Base-by-base conservation (phyloP, 1,140 invertebrate species). In the Bombus picipes region DNA sequence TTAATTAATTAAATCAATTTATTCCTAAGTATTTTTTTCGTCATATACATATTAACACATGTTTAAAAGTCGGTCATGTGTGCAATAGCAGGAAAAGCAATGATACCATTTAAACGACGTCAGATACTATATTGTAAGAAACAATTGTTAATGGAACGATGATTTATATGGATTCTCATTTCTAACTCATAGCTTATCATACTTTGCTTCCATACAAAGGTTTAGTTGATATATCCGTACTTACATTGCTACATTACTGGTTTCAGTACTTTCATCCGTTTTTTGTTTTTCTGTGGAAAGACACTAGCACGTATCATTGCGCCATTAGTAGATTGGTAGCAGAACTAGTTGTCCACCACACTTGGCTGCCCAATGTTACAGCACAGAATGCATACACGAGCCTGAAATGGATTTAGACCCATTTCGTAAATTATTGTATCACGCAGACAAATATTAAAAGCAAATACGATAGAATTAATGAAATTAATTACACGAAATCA, bases 251-350 rank as follows among this genome's bases (percentile, higher is more conserved):
- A 15, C 59, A 34, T 83, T 77, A 37, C 71, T 25, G 15, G 34
- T 75, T 43, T 22, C 72, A 41, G 37, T 75, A 75, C n/a, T 47
- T 65, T 18, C 68, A 34, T 68, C 9, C 2, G 2, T 34, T 59
- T 89, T 47, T 41, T 34, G 34, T 71, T 87, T 87, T 81, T 53
- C 9, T 39, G n/a, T 70, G 37, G 32, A 28, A 86, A 88, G 80
- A 73, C 57, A 88, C 62, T 39, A 37, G 47, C 28, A 66, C 79
- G 80, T 82, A 87, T 87, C 81, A 76, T 89, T 88, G 72, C 73
- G 41, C 87, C 62, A 90, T 89, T 89, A 90, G 53, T 76, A 65
- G 70, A 90, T 89, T 89, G 83, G 82, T 87, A 74, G n/a, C 59
- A 22, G 59, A n/a, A 53, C 28, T 65, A 66, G 57, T 76, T 70